Evolutionary conservation across 2,113 vertebrate genomes (phyloP).

Genomic region (Corvus moneduloides): DNA sequence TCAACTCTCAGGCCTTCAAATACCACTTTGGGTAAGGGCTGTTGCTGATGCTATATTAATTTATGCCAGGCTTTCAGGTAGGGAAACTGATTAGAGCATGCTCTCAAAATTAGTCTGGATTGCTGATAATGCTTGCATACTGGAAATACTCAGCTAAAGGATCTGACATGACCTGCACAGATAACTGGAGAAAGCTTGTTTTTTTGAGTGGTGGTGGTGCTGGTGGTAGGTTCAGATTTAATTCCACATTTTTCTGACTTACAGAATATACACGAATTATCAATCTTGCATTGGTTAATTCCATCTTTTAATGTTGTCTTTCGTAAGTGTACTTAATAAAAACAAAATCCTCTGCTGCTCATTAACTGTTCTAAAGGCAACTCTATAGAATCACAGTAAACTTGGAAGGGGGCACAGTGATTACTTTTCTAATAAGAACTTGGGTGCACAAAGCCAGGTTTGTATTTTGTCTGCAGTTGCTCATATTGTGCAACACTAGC

Average conservation of each 20-base stretch:
- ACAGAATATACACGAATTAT: accelerated
- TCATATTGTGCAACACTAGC: background rate
- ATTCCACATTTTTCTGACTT: background rate
- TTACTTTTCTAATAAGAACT: background rate
- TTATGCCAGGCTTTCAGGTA: background rate
- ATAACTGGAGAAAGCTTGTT: background rate
- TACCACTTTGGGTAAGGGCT: background rate
- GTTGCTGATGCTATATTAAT: background rate
- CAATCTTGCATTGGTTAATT: background rate
- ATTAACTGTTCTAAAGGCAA: background rate
- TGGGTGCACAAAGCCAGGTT: background rate
- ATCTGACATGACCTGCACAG: background rate
- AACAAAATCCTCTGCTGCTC: background rate
- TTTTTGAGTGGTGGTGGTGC: background rate
- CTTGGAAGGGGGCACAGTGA: background rate
- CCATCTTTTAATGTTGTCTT: background rate
- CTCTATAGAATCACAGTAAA: background rate
- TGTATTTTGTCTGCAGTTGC: background rate
- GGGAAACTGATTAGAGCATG: background rate
- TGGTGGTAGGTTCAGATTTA: background rate
- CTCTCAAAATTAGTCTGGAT: background rate
- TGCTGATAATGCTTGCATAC: background rate
- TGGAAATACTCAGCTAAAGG: background rate
- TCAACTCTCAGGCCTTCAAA: background rate
- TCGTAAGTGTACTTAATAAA: background rate